phyloP scores from a whole-genome alignment of 2,888 invertebrate species.

The Melanostoma scalare region DNA sequence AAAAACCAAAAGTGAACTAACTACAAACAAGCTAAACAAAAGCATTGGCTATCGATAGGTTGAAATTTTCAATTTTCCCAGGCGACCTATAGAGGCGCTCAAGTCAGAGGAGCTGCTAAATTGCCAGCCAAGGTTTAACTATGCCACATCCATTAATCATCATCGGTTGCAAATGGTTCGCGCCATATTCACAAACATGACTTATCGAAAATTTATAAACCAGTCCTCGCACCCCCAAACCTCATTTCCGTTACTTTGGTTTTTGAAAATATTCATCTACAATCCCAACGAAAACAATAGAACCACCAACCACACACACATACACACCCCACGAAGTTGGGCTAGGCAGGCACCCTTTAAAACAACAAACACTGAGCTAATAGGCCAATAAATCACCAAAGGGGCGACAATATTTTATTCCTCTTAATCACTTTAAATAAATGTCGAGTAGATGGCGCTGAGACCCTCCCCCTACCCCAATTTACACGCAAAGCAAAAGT shows the following conservation, averaged over 20 bases:
- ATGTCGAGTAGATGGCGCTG: conserved; percentile 70
- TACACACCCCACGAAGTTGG: too few relatives aligned
- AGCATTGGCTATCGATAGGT: conserved; percentile 29
- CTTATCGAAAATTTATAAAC: conserved; percentile 68
- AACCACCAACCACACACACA: neutral
- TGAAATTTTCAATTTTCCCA: conserved; percentile 62
- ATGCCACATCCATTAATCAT: conserved; percentile 72
- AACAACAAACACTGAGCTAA: conserved; percentile 49
- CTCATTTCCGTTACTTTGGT: conserved; percentile 39
- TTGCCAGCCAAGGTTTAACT: conserved; percentile 41
- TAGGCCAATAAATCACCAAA: conserved; percentile 73
- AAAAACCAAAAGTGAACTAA: conserved; percentile 21
- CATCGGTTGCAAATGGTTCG: conserved; percentile 68
- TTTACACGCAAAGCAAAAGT: conserved; percentile 7
- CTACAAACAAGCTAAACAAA: conserved; percentile 62
- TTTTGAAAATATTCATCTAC: conserved; percentile 52
- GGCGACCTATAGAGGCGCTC: conserved; percentile 12
- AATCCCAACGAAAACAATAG: conserved; percentile 68
- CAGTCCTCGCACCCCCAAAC: neutral
- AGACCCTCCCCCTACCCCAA: neutral
- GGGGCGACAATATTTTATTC: conserved; percentile 74
- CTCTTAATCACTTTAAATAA: conserved; percentile 74
- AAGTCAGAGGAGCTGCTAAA: conserved; percentile 9
- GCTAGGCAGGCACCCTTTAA: conserved; percentile 7
- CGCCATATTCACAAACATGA: conserved; percentile 73